These are phyloP conservation scores for Lepidochrysops patricia DNA, from an alignment of 2,888 invertebrate genomes.

Conservation along the genomic window DNA sequence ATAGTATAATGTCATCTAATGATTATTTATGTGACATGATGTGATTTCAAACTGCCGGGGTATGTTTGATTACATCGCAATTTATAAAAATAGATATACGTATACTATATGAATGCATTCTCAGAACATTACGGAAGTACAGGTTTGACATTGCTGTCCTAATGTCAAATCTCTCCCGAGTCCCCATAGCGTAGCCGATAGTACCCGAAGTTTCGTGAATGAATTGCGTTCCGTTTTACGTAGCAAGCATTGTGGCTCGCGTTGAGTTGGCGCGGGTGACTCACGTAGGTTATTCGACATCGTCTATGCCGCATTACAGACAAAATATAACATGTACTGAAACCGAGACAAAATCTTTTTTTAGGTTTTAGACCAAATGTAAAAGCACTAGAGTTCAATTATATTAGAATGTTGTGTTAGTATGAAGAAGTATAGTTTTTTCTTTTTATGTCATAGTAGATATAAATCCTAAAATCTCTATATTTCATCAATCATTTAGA, in stretches of 20 bases:
- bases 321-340: too few relatives aligned
- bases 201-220: background rate
- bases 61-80: background rate
- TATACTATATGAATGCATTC: background rate
- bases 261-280: background rate
- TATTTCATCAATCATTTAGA: too few relatives aligned
- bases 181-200: background rate
- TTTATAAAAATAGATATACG: background rate
- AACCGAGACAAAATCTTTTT: too few relatives aligned
- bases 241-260: background rate
- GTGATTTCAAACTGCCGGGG: background rate
- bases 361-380: too few relatives aligned
- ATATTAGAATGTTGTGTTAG: too few relatives aligned
- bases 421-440: too few relatives aligned
- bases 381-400: too few relatives aligned
- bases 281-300: background rate
- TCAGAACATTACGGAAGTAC: background rate
- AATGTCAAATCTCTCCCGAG: background rate
- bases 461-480: too few relatives aligned
- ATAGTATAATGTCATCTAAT: background rate
- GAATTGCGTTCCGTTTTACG: background rate
- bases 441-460: too few relatives aligned
- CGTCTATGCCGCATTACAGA: background rate
- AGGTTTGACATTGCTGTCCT: background rate
- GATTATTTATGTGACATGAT: background rate